phyloP scores from a whole-genome alignment of 2,888 invertebrate genomes.

The Mellilla xanthometata region DNA sequence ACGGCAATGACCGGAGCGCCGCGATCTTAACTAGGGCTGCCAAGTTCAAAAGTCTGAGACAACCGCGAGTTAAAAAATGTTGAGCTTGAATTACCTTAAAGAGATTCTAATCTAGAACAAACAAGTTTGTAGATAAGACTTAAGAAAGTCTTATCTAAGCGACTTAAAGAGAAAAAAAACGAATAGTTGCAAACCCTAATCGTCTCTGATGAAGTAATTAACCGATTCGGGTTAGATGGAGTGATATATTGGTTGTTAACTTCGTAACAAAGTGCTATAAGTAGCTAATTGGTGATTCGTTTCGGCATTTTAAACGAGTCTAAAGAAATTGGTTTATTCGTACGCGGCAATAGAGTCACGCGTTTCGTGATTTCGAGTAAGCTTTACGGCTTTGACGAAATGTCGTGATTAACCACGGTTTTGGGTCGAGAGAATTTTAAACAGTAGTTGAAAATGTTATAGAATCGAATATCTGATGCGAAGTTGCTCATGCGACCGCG shows the following conservation, averaged over 20 bases:
- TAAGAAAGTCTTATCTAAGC: too few relatives aligned
- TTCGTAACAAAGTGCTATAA: not conserved
- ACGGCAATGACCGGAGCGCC: slow-evolving; percentile 23
- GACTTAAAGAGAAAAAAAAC: too few relatives aligned
- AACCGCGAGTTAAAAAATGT: too few relatives aligned
- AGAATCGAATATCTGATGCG: not conserved
- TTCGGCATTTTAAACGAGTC: not conserved
- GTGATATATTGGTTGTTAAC: not conserved
- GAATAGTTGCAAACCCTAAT: not conserved
- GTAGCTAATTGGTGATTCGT: not conserved
- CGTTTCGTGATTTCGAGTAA: not conserved
- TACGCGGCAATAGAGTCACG: not conserved
- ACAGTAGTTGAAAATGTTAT: not conserved
- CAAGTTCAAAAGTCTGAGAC: not conserved
- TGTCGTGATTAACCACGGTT: not conserved
- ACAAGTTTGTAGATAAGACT: too few relatives aligned
- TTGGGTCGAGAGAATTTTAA: slow-evolving; percentile 4
- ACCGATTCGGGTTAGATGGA: slow-evolving; percentile 9
- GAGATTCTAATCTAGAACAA: too few relatives aligned
- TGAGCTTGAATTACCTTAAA: too few relatives aligned
- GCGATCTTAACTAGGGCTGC: not conserved
- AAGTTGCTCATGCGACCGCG: not conserved
- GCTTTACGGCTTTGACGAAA: slow-evolving; percentile 6
- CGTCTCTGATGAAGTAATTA: slow-evolving; percentile 23
- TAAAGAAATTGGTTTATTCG: not conserved